Conservation (phyloP, 2,888 invertebrate species). For the Apotomis capreana region DNA sequence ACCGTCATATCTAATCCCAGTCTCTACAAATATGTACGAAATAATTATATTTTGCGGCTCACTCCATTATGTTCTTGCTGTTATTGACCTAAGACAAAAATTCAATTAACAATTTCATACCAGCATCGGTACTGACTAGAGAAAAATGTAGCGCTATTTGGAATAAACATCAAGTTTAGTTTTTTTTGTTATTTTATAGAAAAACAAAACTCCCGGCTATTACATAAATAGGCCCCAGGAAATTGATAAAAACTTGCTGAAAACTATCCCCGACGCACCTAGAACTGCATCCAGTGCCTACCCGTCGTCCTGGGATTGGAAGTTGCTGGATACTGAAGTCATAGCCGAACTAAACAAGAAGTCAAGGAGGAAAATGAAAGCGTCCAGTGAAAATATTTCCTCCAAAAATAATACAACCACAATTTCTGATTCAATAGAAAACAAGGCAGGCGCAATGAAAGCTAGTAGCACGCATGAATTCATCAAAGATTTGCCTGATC, state of each 20-base stretch:
- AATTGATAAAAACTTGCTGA: constrained; percentile 88
- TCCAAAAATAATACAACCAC: constrained; percentile 75
- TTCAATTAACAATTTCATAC: too few species aligned
- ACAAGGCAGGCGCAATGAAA: constrained; percentile 65
- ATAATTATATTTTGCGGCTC: too few species aligned
- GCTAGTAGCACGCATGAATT: constrained; percentile 76
- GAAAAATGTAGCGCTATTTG: too few species aligned
- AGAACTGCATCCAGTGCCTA: constrained; percentile 88
- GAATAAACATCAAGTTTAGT: too few species aligned
- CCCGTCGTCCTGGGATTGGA: constrained; percentile 89
- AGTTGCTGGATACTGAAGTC: constrained; percentile 82
- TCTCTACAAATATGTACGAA: too few species aligned
- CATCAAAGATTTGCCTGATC: constrained; percentile 73
- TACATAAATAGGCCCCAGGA: constrained; percentile 90
- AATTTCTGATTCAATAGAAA: constrained; percentile 67
- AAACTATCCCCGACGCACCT: constrained; percentile 91
- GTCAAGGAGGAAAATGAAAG: constrained; percentile 69
- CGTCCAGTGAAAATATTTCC: constrained; percentile 76
- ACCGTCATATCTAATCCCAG: too few species aligned
- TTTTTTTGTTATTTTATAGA: constrained; percentile 79
- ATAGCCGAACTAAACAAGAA: constrained; percentile 75
- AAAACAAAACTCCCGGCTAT: constrained; percentile 91
- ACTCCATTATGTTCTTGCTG: too few species aligned
- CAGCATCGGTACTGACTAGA: too few species aligned
- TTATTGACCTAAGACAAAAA: too few species aligned